phyloP scores from a whole-genome alignment of 2,113 vertebrate genomes.

The Amblyopsis rosae region DNA sequence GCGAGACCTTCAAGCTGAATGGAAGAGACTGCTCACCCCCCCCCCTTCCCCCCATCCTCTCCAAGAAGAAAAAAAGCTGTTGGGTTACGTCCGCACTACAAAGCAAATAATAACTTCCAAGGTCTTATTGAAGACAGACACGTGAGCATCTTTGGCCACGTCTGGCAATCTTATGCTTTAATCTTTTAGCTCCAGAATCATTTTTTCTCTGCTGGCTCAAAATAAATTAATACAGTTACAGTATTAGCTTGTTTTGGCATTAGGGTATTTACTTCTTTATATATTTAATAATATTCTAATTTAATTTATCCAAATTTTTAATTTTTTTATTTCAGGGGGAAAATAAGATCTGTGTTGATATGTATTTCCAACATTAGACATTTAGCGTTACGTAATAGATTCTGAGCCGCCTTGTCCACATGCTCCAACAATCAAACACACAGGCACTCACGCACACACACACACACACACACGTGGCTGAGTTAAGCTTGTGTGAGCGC shows the following conservation, averaged over 20 bases:
- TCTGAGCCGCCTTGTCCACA: constrained; percentile 25
- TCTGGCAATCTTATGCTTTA: constrained; percentile 22
- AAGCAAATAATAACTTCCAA: constrained; percentile 19
- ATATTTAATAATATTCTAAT: neutral
- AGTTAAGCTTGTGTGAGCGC: constrained; percentile 36
- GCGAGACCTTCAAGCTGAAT: constrained; percentile 63
- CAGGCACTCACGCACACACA: neutral
- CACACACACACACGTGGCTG: constrained; percentile 4
- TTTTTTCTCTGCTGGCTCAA: constrained; percentile 13
- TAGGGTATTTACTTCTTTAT: neutral
- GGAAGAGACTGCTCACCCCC: constrained; percentile 45
- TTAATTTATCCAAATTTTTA: neutral
- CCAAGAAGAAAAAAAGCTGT: constrained; percentile 25
- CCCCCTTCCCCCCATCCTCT: constrained; percentile 13
- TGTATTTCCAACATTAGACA: neutral
- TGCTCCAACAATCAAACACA: constrained; percentile 20
- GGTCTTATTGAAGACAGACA: constrained; percentile 11
- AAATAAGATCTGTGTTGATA: neutral
- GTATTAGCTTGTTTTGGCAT: too few relatives aligned
- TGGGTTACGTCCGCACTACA: constrained; percentile 23
- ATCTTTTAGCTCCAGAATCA: constrained; percentile 15
- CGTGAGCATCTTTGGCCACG: neutral
- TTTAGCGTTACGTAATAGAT: neutral
- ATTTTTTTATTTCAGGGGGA: neutral
- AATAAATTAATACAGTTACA: too few relatives aligned